Evolutionary conservation across 2,888 invertebrate species (phyloP), one percentile per base, ranked within the genome.

Genomic region (Anagyrus pseudococci): DNA sequence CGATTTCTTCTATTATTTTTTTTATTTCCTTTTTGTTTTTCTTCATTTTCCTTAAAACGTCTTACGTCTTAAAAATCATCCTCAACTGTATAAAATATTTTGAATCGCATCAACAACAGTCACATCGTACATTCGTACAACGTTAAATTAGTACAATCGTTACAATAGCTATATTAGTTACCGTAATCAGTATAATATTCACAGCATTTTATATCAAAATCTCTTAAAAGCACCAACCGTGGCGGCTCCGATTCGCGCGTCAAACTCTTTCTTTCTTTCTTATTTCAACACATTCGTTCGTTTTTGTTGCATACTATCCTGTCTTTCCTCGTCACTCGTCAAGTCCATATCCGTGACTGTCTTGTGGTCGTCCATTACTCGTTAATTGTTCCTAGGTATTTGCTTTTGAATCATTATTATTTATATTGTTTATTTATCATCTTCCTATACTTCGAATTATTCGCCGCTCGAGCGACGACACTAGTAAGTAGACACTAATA

Each of bases 21-120:
- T 48, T 15, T 55, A 26, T 40, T 25, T 41, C 46, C 22, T 8
- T 56, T 37, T 48, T 46, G 60, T 53, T 37, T 46, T 46, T 19
- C 55, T 23, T n/a, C n/a, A n/a, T n/a, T n/a, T n/a, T n/a, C n/a
- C n/a, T n/a, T n/a, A n/a, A n/a, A n/a, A n/a, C n/a, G n/a, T n/a
- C n/a, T n/a, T n/a, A n/a, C n/a, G n/a, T 66, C 64, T 48, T 55
- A 50, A 61, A 55, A 33, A 17, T 52, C 46, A 49, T 40, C 40
- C 57, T 58, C 77, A 78, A 78, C 77, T 78, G 78, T 80, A 81
- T 79, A 81, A 80, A 81, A 81, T 80, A 80, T 81, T 78, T 75
- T 79, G 77, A 79, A 80, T 80, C 78, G 76, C 77, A 79, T 80
- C 78, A 80, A 80, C 79, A 79, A 79, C 79, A 79, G 77, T 79